Evolutionary conservation across 2,888 invertebrate species (phyloP).

Genomic region (Trilocha varians): DNA sequence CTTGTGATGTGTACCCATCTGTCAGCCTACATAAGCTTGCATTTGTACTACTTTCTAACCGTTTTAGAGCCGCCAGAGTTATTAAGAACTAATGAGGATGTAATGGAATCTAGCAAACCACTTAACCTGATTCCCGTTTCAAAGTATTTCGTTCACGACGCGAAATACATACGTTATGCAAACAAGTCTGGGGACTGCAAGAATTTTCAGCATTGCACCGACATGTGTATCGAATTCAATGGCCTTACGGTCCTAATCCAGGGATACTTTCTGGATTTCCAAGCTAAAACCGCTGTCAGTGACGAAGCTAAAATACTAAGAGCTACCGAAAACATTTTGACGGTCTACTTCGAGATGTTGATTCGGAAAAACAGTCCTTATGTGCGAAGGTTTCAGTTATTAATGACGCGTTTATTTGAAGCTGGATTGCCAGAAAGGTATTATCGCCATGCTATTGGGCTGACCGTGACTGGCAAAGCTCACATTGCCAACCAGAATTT

Average conservation of each 20-base stretch:
- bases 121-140: slow-evolving; percentile 25
- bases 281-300: slow-evolving; percentile 34
- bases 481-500: slow-evolving; percentile 30
- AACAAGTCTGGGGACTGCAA: slow-evolving; percentile 32
- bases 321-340: slow-evolving; percentile 33
- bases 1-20: slow-evolving; percentile 40
- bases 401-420: slow-evolving; percentile 36
- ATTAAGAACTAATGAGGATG: slow-evolving; percentile 32
- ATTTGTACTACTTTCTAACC: slow-evolving; percentile 48
- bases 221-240: slow-evolving; percentile 23
- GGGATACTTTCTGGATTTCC: slow-evolving; percentile 29
- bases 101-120: slow-evolving; percentile 33
- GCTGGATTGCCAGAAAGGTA: slow-evolving; percentile 43
- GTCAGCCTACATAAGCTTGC: slow-evolving; percentile 39
- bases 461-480: slow-evolving; percentile 32
- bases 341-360: slow-evolving; percentile 48
- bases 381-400: slow-evolving; percentile 22
- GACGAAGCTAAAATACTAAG: slow-evolving; percentile 42
- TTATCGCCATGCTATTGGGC: slow-evolving; percentile 41
- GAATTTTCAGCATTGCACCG: slow-evolving; percentile 30
- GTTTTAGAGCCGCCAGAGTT: slow-evolving; percentile 36
- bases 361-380: slow-evolving; percentile 33
- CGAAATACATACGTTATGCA: slow-evolving; percentile 29
- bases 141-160: slow-evolving; percentile 37
- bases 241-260: slow-evolving; percentile 39